Percentiles rank a stretch among this genome's conserved stretches.
Conservation (phyloP, 2,888 invertebrate genomes). For the Drosophila stalkeri region DNA sequence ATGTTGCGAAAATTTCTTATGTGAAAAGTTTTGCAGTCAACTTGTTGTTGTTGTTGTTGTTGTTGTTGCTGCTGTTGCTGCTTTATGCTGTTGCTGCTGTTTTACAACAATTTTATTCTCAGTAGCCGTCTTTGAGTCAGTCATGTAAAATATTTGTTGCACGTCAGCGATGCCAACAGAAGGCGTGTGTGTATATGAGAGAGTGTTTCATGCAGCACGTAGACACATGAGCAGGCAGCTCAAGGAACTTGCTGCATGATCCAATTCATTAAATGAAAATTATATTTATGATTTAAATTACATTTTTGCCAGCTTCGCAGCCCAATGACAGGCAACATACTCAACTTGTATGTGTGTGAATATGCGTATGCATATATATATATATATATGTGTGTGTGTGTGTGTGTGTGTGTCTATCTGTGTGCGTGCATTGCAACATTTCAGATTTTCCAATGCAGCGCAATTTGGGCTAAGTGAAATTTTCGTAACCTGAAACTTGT, state of each 20-base stretch:
- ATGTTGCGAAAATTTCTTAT: constrained; percentile 32
- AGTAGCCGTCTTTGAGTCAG: constrained; percentile 63
- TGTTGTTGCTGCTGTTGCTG: neutral
- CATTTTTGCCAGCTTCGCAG: constrained; percentile 54
- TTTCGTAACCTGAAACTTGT: constrained; percentile 5
- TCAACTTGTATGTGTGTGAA: neutral
- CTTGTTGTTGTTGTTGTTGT: neutral
- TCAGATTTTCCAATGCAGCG: constrained; percentile 11
- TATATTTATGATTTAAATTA: constrained; percentile 76
- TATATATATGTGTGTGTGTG: neutral
- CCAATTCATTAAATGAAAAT: constrained; percentile 77
- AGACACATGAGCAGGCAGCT: constrained; percentile 10
- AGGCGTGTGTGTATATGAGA: neutral
- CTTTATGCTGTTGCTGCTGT: constrained; percentile 9
- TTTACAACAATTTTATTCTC: constrained; percentile 52
- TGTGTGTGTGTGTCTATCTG: constrained; percentile 1
- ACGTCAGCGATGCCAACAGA: constrained; percentile 36
- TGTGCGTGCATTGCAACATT: constrained; percentile 1
- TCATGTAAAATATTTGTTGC: constrained; percentile 66
- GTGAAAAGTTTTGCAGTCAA: constrained; percentile 46
- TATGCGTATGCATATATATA: constrained; percentile 1
- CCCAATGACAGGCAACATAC: constrained; percentile 20
- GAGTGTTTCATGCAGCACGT: constrained; percentile 23
- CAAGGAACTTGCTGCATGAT: constrained; percentile 50
- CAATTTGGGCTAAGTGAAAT: constrained; percentile 19